Evolutionary conservation across 2,113 vertebrate genomes (phyloP).

Genomic region (Thunnus thynnus): DNA sequence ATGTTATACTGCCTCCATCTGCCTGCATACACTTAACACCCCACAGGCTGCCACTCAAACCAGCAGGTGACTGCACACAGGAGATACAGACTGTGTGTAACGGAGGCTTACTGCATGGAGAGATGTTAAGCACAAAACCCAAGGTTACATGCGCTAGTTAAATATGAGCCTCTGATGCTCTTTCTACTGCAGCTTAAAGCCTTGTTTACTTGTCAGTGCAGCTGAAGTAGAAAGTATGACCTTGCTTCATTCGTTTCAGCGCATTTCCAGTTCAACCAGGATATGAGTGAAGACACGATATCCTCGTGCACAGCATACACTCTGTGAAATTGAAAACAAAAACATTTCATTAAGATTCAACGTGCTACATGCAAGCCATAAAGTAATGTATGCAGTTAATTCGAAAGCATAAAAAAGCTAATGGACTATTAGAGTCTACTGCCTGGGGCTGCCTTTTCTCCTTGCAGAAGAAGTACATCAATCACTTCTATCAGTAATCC

Average conservation of each 20-base stretch:
- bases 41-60: slow-evolving; percentile 70
- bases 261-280: slow-evolving; percentile 15
- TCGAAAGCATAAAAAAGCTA: slow-evolving; percentile 76
- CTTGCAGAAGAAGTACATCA: slow-evolving; percentile 69
- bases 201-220: slow-evolving; percentile 32
- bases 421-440: slow-evolving; percentile 75
- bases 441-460: slow-evolving; percentile 69
- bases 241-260: slow-evolving; percentile 32
- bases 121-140: slow-evolving; percentile 56
- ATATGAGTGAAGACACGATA: background rate
- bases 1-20: slow-evolving; percentile 71
- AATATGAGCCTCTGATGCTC: slow-evolving; percentile 34
- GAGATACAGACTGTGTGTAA: slow-evolving; percentile 14
- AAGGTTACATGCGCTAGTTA: slow-evolving; percentile 59
- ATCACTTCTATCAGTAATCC: slow-evolving; percentile 77
- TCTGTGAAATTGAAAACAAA: slow-evolving; percentile 68
- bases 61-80: slow-evolving; percentile 65
- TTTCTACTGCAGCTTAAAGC: slow-evolving; percentile 33
- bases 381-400: slow-evolving; percentile 78
- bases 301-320: slow-evolving; percentile 45
- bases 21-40: slow-evolving; percentile 64
- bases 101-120: slow-evolving; percentile 20
- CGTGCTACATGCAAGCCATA: slow-evolving; percentile 56
- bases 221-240: slow-evolving; percentile 43
- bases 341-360: slow-evolving; percentile 78